Evolutionary conservation across 2,113 vertebrate species (phyloP).

Genomic region (Silurus meridionalis): DNA sequence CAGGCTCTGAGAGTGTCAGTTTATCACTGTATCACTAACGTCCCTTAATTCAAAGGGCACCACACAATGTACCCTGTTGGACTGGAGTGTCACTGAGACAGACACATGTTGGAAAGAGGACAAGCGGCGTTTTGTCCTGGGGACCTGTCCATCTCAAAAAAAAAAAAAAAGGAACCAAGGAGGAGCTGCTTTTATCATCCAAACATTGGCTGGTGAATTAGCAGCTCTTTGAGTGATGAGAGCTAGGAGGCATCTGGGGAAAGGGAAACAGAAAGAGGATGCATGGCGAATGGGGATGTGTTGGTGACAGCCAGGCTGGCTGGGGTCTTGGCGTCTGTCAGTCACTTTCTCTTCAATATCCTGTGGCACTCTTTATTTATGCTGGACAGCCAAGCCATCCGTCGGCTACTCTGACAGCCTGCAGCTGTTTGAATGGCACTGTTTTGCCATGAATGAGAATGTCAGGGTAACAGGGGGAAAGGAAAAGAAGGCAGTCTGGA

Average conservation of each 20-base stretch:
- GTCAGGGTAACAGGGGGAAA: conserved; percentile 43
- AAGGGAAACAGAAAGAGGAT: conserved; percentile 58
- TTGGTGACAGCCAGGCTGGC: conserved; percentile 72
- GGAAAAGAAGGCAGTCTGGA: conserved; percentile 6
- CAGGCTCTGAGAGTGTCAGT: conserved; percentile 60
- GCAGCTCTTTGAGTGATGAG: conserved; percentile 84
- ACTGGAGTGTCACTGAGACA: conserved; percentile 70
- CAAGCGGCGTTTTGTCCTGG: conserved; percentile 67
- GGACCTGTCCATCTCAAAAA: conserved; percentile 75
- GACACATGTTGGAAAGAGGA: conserved; percentile 72
- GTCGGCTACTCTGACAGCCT: conserved; percentile 75
- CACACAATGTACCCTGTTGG: conserved; percentile 64
- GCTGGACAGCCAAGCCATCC: conserved; percentile 75
- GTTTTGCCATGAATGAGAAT: conserved; percentile 76
- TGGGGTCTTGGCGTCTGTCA: conserved; percentile 81
- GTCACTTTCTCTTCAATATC: conserved; percentile 73
- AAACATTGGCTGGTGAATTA: conserved; percentile 86
- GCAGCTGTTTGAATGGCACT: conserved; percentile 79
- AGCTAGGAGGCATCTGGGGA: conserved; percentile 77
- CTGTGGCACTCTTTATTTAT: conserved; percentile 80
- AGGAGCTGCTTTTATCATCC: conserved; percentile 77
- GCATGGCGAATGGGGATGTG: conserved; percentile 52
- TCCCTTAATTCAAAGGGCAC: conserved; percentile 76
- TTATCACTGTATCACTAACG: conserved; percentile 77
- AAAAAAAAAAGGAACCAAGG: conserved; percentile 59